Base-by-base conservation (phyloP, 2,113 vertebrate genomes). In the Trematocara stigmaticum region DNA sequence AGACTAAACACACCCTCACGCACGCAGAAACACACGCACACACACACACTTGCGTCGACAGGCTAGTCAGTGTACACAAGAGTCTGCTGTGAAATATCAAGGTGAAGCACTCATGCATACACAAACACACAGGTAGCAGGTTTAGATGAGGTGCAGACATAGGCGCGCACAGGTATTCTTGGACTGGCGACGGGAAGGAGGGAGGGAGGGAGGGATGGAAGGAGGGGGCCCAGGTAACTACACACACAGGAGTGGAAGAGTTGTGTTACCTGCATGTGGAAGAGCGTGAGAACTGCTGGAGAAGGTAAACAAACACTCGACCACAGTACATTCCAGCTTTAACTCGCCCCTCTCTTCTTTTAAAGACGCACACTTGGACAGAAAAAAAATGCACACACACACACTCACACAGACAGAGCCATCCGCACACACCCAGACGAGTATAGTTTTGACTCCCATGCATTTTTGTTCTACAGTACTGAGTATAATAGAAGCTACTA, bases 401-500 rank as follows among this genome's bases (percentile, higher is more conserved):
- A 9, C 80, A 79, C 79, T 29, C 78, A 5, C 66, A 79, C 82
- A 51, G 59, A 92, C 79, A 84, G 88, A 79, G 55, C 35, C 71
- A 66, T 45, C 53, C 82, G 79, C 84, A 56, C 85, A 94, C 93
- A 94, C 85, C 78, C 92, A 94, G 88, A 93, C 92, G 92, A 93
- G 91, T 95, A 95, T 95, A 90, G 83, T 92, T 93, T 93, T 91
- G 90, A 96, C 93, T 95, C 94, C 94, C 95, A 95, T 95, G 95
- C 94, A 94, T 91, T 93, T 92, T 93, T 92, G 90, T 87, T 95
- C 95, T 95, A 96, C 95, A 96, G 95, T 95, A 95, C 95, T 93
- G 93, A 95, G 93, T 96, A 95, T 94, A 95, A 95, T 91, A 96
- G 92, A 96, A 95, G 94, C 95, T 97, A 96, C 95, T 95, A 93